Percentiles rank a stretch among this genome's conserved stretches.
phyloP scores from a whole-genome alignment of 2,113 vertebrate genomes.

The Thryonomys swinderianus region DNA sequence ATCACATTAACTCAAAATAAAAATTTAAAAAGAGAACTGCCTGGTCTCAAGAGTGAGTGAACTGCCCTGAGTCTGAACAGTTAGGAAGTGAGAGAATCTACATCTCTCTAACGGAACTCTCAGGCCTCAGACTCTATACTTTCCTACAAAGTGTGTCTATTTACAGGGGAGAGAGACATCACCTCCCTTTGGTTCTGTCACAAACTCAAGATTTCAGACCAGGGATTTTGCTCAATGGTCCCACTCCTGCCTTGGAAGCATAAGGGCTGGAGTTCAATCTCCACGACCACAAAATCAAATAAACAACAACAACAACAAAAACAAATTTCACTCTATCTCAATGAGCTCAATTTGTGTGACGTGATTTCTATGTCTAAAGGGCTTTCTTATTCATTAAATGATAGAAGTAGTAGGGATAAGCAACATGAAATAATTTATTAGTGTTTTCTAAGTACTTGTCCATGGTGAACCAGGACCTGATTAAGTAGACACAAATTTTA shows the following conservation, averaged over 20 bases:
- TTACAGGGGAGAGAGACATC: not conserved
- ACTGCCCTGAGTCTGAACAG: not conserved
- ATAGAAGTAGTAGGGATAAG: not conserved
- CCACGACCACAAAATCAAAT: too few species aligned
- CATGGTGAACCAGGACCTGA: not conserved
- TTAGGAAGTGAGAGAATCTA: not conserved
- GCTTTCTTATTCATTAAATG: not conserved
- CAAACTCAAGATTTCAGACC: conserved; percentile 8
- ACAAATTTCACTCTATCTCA: not conserved
- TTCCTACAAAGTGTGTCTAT: not conserved
- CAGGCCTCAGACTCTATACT: not conserved
- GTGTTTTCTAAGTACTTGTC: not conserved
- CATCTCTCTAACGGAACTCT: not conserved
- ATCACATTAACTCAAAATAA: too few species aligned
- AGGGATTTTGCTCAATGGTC: too few species aligned
- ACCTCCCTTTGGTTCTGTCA: not conserved
- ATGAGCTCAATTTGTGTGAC: not conserved
- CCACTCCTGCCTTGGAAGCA: too few species aligned
- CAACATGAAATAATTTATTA: not conserved
- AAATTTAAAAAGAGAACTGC: too few species aligned
- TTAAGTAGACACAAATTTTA: not conserved
- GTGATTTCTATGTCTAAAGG: not conserved
- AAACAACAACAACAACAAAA: not conserved
- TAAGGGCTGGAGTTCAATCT: too few species aligned
- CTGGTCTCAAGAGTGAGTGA: not conserved